Base-by-base conservation (phyloP, 2,113 vertebrate species). In the Xiphophorus couchianus region DNA sequence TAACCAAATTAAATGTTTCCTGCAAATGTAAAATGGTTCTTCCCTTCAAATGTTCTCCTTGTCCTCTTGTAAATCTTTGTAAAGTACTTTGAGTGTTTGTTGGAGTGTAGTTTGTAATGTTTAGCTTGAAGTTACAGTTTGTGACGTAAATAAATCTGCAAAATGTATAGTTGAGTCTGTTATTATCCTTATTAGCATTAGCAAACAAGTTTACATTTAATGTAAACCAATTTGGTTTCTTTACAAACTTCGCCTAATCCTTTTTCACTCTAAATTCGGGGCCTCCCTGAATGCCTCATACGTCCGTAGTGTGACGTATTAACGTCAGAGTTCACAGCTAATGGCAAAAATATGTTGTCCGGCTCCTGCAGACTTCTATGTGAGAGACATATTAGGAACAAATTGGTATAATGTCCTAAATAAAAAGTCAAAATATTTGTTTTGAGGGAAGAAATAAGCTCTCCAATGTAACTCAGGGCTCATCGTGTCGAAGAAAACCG, bases 51-150 rank as follows among this genome's bases (percentile, higher is more conserved):
- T 39, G 66, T 74, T 58, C 51, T 74, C 35, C n/a, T 68, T 33
- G 29, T 69, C 58, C 19, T 82, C 33, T 82, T 83, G 80, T 82
- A 77, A 81, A 77, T 31, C 44, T 80, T 29, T 83, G 69, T 82
- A 67, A 75, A 82, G 37, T 71, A 74, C 82, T 22, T 12, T 37
- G 35, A 58, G 4, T 27, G 67, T 83, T 73, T 75, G 44, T 22
- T 61, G 69, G 7, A 17, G 10, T 70, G 66, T 67, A 68, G 73
- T 58, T 67, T 79, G 69, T 79, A 70, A 76, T 65, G 30, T 25
- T 58, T 58, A 10, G 51, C 51, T n/a, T 25, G 25, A 58, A n/a
- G 51, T 31, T 68, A 62, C 66, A 73, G 70, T 74, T 69, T 70
- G 77, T 83, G 69, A 30, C 9, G 33, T 58, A 25, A 71, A 78